Conservation (phyloP, 2,113 vertebrate species). For the Lepidiolamprologus cunningtoni region DNA sequence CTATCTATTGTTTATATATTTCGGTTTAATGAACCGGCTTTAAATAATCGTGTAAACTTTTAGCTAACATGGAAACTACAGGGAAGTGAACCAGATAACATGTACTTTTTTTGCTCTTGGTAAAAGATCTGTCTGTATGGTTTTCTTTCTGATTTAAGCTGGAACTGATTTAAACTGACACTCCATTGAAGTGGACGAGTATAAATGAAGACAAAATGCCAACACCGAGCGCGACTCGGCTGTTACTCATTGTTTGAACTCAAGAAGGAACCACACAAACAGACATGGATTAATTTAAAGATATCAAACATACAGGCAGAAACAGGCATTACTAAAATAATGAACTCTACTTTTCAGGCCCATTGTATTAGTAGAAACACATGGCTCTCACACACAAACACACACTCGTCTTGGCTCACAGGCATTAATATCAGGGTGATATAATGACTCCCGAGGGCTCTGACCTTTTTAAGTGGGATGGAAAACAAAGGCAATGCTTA, state of each 20-base stretch:
- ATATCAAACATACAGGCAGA: not conserved
- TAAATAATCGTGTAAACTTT: not conserved
- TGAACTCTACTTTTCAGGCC: not conserved
- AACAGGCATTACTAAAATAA: not conserved
- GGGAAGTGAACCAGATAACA: not conserved
- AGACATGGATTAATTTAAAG: not conserved
- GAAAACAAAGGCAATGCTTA: conserved; percentile 66
- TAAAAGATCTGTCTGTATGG: not conserved
- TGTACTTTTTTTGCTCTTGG: not conserved
- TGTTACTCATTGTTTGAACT: not conserved
- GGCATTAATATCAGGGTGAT: conserved; percentile 41
- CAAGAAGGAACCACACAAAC: not conserved
- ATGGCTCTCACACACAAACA: not conserved
- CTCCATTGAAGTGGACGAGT: not conserved
- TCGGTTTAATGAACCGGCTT: not conserved
- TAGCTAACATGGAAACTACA: not conserved
- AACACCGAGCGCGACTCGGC: accelerated
- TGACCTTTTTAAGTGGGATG: conserved; percentile 69
- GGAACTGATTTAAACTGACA: not conserved
- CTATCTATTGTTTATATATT: too few species aligned
- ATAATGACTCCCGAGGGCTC: conserved; percentile 56
- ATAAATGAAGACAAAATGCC: not conserved
- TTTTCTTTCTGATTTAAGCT: not conserved
- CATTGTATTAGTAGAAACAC: conserved; percentile 7
- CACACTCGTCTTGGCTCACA: conserved; percentile 25